Percentiles rank a stretch among this genome's conserved stretches.
Evolutionary conservation across 2,113 vertebrate genomes (phyloP).

Genomic region (Procavia capensis): DNA sequence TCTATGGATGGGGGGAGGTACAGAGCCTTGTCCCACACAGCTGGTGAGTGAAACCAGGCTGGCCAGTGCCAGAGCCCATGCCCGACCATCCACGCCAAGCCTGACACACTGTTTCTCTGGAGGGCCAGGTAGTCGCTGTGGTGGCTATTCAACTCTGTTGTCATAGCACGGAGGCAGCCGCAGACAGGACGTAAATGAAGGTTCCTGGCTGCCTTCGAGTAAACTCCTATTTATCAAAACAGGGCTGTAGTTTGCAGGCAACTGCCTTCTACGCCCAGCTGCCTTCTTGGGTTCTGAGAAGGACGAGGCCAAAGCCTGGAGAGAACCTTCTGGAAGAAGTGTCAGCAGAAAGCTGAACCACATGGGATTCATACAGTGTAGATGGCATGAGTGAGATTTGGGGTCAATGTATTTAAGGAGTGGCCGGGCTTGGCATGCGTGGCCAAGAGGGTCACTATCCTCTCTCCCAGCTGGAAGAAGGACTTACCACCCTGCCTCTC

Average conservation of each 20-base stretch:
- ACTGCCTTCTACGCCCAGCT: not conserved
- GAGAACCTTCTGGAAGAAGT: not conserved
- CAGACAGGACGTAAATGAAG: not conserved
- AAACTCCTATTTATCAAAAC: not conserved
- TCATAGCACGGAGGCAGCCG: not conserved
- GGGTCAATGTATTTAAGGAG: not conserved
- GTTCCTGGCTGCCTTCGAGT: not conserved
- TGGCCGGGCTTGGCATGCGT: not conserved
- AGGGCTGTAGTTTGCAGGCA: not conserved
- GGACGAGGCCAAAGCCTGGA: not conserved
- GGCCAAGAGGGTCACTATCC: not conserved
- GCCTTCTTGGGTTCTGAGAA: not conserved
- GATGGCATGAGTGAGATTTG: rapidly evolving
- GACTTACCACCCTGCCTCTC: rapidly evolving
- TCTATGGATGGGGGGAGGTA: not conserved
- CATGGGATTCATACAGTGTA: no score
- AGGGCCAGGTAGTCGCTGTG: not conserved
- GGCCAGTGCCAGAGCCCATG: not conserved
- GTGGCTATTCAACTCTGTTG: rapidly evolving
- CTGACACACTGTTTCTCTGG: rapidly evolving
- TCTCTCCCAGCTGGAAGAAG: not conserved
- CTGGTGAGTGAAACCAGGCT: not conserved
- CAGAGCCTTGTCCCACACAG: not conserved
- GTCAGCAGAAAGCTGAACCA: rapidly evolving
- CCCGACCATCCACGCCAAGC: not conserved